These are phyloP conservation scores for Microtus pennsylvanicus DNA, from an alignment of 2,113 vertebrate species.

Conservation along the genomic window DNA sequence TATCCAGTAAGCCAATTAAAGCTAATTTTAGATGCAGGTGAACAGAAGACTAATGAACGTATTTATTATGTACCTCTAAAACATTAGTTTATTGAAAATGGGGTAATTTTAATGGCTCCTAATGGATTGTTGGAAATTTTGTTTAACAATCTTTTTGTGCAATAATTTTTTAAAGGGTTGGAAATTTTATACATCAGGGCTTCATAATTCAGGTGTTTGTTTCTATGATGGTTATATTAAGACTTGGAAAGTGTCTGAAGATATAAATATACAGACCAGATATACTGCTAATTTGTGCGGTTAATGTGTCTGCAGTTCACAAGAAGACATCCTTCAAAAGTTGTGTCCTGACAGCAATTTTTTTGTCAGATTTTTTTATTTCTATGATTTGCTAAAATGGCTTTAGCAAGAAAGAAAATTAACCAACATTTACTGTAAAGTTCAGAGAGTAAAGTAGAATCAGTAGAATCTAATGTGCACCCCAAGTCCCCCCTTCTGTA, in stretches of 20 bases:
- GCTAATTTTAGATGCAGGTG: background rate
- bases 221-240: background rate
- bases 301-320: background rate
- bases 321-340: background rate
- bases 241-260: background rate
- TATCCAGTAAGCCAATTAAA: slow-evolving; percentile 32
- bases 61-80: slow-evolving; percentile 9
- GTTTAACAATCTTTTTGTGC: background rate
- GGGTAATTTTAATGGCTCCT: background rate
- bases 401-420: background rate
- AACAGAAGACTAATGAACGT: background rate
- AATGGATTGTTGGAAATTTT: background rate
- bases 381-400: background rate
- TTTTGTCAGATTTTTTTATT: background rate
- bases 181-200: background rate
- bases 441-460: background rate
- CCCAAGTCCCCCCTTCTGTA: background rate
- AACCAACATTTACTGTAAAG: background rate
- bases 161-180: background rate
- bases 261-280: background rate
- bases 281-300: background rate
- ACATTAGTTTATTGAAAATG: background rate
- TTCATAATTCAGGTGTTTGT: background rate
- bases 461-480: background rate
- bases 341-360: background rate